Evolutionary conservation across 2,113 vertebrate genomes (phyloP).

Genomic region (Cygnus atratus): DNA sequence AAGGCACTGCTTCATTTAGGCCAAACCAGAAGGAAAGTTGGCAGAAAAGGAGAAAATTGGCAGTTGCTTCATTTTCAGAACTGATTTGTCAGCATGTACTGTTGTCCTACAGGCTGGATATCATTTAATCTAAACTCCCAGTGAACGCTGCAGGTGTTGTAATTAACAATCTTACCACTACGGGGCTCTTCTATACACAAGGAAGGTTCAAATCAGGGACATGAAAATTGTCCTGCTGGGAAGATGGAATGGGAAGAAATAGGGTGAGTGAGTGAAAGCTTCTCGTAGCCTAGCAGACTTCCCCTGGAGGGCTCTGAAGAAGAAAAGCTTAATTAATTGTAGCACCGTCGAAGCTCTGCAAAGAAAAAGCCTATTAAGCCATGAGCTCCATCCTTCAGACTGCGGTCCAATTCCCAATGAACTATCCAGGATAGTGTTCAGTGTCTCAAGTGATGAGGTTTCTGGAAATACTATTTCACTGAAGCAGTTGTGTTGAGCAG

Average conservation of each 20-base stretch:
- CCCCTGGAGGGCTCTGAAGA: not conserved
- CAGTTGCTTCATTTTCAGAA: not conserved
- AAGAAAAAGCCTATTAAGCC: slow-evolving; percentile 1
- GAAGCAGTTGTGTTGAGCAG: not conserved
- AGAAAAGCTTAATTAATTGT: slow-evolving; percentile 54
- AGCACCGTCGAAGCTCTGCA: slow-evolving; percentile 17
- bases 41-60: not conserved
- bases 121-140: not conserved
- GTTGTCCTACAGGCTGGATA: not conserved
- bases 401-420: not conserved
- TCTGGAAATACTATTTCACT: slow-evolving; percentile 15
- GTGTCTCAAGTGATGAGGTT: not conserved
- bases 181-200: not conserved
- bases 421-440: not conserved
- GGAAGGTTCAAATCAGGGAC: not conserved
- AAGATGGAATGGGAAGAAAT: not conserved
- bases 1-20: not conserved
- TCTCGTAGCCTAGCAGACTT: not conserved
- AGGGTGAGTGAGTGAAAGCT: not conserved
- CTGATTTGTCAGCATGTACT: not conserved
- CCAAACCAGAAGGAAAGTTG: not conserved
- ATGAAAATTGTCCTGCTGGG: not conserved
- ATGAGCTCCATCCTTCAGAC: slow-evolving; percentile 18
- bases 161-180: not conserved
- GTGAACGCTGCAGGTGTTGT: not conserved